Conservation (phyloP, 2,888 invertebrate species). For the Lypha dubia region DNA sequence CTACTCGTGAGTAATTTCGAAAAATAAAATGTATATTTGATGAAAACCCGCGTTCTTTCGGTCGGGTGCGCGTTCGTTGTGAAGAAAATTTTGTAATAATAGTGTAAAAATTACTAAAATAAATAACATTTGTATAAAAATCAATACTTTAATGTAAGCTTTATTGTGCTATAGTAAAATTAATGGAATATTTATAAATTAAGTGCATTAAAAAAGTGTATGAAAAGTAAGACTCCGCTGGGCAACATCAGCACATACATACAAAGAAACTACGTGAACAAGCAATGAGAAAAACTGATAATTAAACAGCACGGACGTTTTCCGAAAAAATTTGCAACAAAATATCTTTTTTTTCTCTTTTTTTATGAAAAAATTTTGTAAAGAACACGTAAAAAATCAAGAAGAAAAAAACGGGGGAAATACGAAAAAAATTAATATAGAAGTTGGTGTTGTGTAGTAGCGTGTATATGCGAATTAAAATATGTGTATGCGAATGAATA, state of each 20-base stretch:
- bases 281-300: slow-evolving; percentile 58
- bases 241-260: slow-evolving; percentile 73
- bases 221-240: slow-evolving; percentile 80
- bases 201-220: slow-evolving; percentile 77
- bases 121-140: slow-evolving; percentile 77
- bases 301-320: slow-evolving; percentile 55
- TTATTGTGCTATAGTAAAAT: slow-evolving; percentile 74
- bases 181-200: slow-evolving; percentile 72
- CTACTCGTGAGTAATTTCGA: slow-evolving; percentile 79
- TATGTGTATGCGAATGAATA: slow-evolving; percentile 53
- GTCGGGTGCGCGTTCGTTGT: slow-evolving; percentile 79
- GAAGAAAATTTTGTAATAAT: slow-evolving; percentile 80
- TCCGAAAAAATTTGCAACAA: slow-evolving; percentile 63
- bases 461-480: slow-evolving; percentile 63
- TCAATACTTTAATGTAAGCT: slow-evolving; percentile 75
- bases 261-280: slow-evolving; percentile 73
- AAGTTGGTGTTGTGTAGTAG: slow-evolving; percentile 39
- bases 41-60: slow-evolving; percentile 82
- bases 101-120: slow-evolving; percentile 78
- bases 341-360: slow-evolving; percentile 42
- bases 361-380: slow-evolving; percentile 34
- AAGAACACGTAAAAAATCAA: slow-evolving; percentile 43
- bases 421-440: slow-evolving; percentile 62
- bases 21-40: slow-evolving; percentile 81
- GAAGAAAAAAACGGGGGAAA: slow-evolving; percentile 45